Conservation (phyloP, 2,888 invertebrate species). For the Tenthredo livida region DNA sequence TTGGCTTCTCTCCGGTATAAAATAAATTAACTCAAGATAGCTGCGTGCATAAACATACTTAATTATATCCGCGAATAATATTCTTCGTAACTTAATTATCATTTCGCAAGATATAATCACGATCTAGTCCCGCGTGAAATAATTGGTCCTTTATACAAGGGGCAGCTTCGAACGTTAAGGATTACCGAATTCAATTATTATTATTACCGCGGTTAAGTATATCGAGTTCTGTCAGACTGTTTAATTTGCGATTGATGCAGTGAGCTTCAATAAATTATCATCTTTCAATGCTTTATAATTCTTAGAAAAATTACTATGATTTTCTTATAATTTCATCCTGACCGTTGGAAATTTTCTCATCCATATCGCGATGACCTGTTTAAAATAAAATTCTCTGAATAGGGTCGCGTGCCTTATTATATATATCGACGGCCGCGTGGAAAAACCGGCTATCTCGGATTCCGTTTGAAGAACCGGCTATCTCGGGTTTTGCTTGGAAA, state of each 20-base stretch:
- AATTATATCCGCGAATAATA: background rate
- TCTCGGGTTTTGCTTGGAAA: too few species aligned
- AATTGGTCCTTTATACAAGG: background rate
- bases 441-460: too few species aligned
- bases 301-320: background rate
- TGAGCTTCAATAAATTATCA: background rate
- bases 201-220: background rate
- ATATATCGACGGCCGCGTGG: too few species aligned
- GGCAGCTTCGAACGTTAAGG: background rate
- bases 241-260: background rate
- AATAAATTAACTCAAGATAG: background rate
- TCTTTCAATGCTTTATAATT: background rate
- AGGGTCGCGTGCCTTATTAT: background rate
- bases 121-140: background rate
- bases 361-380: constrained; percentile 4
- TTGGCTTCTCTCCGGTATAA: background rate
- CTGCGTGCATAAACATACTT: background rate
- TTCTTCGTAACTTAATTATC: background rate
- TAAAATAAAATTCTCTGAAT: background rate
- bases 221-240: background rate
- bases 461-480: too few species aligned
- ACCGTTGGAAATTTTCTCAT: background rate
- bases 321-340: background rate
- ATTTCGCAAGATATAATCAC: background rate
- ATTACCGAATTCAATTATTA: constrained; percentile 9